Evolutionary conservation across 2,113 vertebrate genomes (phyloP).

Genomic region (Stigmatopora nigra): DNA sequence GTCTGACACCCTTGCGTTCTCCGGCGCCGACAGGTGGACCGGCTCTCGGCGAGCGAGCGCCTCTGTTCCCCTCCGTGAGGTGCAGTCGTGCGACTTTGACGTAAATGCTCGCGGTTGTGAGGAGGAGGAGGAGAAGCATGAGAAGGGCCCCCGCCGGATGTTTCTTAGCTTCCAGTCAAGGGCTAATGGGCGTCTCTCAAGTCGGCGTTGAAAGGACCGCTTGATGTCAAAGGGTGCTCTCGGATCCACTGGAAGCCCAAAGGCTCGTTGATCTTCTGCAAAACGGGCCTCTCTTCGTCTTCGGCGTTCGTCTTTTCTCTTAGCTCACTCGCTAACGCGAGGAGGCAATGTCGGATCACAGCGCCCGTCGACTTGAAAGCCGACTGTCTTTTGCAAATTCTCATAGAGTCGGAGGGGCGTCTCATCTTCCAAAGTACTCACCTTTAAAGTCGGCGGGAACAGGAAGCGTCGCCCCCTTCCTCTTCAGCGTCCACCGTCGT

Average conservation of each 20-base stretch:
- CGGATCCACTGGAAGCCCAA: not conserved
- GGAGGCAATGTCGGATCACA: too few species aligned
- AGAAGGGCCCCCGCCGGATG: not conserved
- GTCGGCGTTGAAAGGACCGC: not conserved
- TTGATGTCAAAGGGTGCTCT: not conserved
- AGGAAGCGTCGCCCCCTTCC: too few species aligned
- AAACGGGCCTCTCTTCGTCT: not conserved
- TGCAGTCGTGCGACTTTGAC: not conserved
- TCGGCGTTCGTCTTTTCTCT: too few species aligned
- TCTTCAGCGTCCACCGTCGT: too few species aligned
- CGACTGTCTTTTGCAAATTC: too few species aligned
- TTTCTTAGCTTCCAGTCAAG: not conserved
- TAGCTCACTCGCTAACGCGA: not conserved
- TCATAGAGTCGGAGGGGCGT: too few species aligned
- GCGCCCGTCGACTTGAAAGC: too few species aligned
- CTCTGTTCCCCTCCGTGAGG: conserved; percentile 13
- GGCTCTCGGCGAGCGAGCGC: not conserved
- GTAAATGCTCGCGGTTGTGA: not conserved
- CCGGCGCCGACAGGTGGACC: too few species aligned
- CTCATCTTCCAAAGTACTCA: too few species aligned
- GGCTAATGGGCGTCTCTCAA: not conserved
- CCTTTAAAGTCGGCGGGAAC: too few species aligned
- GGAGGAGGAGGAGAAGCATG: not conserved
- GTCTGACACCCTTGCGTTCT: too few species aligned
- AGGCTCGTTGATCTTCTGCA: not conserved